Evolutionary conservation across 2,797 vertebrate species (phyloP), one percentile per base, ranked within the genome.

Genomic region (Australoheros facetus): DNA sequence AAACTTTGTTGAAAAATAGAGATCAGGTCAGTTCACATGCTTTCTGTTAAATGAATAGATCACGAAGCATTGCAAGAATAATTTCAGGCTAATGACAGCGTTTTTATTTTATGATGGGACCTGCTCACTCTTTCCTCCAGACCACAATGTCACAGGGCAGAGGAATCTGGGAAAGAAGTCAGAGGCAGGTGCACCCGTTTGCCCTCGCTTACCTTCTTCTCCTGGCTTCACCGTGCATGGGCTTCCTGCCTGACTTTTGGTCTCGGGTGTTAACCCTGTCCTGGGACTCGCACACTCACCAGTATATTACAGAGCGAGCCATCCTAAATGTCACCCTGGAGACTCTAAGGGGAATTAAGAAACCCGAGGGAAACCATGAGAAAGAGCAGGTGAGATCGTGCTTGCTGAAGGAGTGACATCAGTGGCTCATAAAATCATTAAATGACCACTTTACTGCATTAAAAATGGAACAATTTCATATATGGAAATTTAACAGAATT

Each of bases 191-290:
- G 53, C 55, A 53, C 55, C 75, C 84, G 80, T 85, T 87, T 39
- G 66, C 56, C 28, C 30, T 93, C 11, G 48, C 76, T 19, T 89
- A 86, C 73, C 90, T 96, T 45, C 84, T 97, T 51, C 62, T 96
- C 17, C 66, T 95, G 80, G 87, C 85, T 48, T 62, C 84, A 60
- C 94, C 94, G 1, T 91, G 94, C 64, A 85, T 56, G 17, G 90
- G 94, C 42, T 98, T 98, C 90, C 96, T 98, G 51, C 96, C 97
- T 17, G 95, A 97, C 86, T 95, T 97, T 87, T 97, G 96, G 97
- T 97, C 96, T 59, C 91, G 89, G 19, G 85, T 96, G 14, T 88
- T 97, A 54, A 94, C 95, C 8, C 83, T 96, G 42, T 96, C 96
- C 56, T 97, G 94, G 79, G 90, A 93, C 82, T 97, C 97, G 0